Evolutionary conservation across 2,113 vertebrate genomes (phyloP), one percentile per base, ranked within the genome.

Genomic region (Ivindomyrus marchei): DNA sequence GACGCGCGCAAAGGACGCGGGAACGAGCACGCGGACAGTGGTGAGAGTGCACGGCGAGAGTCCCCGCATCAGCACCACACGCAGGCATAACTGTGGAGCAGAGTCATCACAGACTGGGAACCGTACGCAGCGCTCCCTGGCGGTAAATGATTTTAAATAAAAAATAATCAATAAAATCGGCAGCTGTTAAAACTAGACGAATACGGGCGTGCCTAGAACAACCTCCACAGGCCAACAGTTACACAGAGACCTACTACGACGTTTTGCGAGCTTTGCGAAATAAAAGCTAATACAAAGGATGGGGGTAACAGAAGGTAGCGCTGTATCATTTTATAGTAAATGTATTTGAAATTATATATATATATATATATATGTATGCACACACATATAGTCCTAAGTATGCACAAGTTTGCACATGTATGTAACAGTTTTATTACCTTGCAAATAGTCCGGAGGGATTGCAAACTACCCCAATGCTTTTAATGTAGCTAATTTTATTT

Each of bases 21-120:
- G 80, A 70, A 89, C 11, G 80, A 9, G 45, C 50, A 87, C 19
- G 52, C 4, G 42, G 39, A 88, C 89, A 85, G 87, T 24, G 42
- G 58, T 62, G 47, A 52, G 89, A 87, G 62, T 56, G 80, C 42
- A 84, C 80, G 86, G 90, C 90, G 89, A 85, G 83, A 93, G 88
- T 93, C 92, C 92, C 92, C 92, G 92, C 94, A 94, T 95, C 94
- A 94, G 94, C 93, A 94, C 92, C 94, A 92, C 93, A 91, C 92
- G 85, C 91, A 86, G 88, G 92, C 88, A 91, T 91, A 91, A 91
- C 91, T 91, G 93, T 93, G 89, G 91, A 90, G 90, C 91, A 89
- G 31, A 87, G 91, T 91, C 27, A 45, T 89, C 11, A 83, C 86
- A 50, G 58, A 87, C 84, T 83, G 83, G 19, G 87, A 70, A 88